phyloP scores from a whole-genome alignment of 2,888 invertebrate species.

The Eristalis pertinax region DNA sequence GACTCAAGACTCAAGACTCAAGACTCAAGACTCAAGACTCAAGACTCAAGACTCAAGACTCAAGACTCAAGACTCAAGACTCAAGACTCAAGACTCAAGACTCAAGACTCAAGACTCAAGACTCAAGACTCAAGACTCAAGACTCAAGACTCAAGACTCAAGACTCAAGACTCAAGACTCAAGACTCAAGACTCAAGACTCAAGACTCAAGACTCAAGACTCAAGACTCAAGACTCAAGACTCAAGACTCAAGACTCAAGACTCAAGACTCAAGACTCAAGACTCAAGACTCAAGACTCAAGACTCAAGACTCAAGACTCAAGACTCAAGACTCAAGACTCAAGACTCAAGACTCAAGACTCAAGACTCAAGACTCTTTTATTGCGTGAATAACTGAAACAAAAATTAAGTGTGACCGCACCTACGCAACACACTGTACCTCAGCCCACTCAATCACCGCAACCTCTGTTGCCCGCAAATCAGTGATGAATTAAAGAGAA shows the following conservation, averaged over 20 bases:
- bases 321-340: too few species aligned
- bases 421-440: background rate
- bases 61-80: background rate
- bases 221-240: too few species aligned
- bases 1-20: background rate
- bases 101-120: background rate
- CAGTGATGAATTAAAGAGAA: background rate
- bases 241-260: too few species aligned
- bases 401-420: background rate
- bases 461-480: background rate
- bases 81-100: background rate
- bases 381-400: too few species aligned
- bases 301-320: too few species aligned
- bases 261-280: too few species aligned
- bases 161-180: background rate
- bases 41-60: background rate
- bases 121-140: background rate
- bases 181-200: background rate
- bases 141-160: background rate
- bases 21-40: background rate
- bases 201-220: too few species aligned
- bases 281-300: too few species aligned
- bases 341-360: too few species aligned
- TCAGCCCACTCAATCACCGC: background rate
- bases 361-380: background rate